These are phyloP conservation scores for Aproaerema taeniolella DNA, from an alignment of 2,888 invertebrate genomes.

Conservation along the genomic window DNA sequence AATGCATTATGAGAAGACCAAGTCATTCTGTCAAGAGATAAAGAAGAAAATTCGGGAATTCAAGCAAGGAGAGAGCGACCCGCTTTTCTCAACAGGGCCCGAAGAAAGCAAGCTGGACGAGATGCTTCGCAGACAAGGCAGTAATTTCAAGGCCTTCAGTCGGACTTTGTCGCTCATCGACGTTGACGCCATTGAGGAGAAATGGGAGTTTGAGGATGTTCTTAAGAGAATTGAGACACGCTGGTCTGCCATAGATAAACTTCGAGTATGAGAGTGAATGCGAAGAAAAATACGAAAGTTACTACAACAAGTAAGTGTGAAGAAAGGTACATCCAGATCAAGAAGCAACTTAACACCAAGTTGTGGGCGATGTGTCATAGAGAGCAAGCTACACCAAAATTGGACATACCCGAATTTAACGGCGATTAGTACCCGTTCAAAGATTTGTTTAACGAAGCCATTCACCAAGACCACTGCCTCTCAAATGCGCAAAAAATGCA, in stretches of 20 bases:
- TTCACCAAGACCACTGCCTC: slow-evolving; percentile 19
- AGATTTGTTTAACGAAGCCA: slow-evolving; percentile 19
- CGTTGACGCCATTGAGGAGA: slow-evolving; percentile 3
- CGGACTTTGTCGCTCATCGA: slow-evolving; percentile 11
- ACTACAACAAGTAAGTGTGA: slow-evolving; percentile 2
- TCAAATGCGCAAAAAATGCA: slow-evolving; percentile 25
- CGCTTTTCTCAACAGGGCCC: no score
- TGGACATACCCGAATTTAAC: slow-evolving; percentile 1
- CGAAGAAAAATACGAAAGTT: background rate
- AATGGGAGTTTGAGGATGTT: slow-evolving; percentile 15
- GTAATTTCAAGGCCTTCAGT: slow-evolving; percentile 6
- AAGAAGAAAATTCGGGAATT: background rate
- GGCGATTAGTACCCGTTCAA: slow-evolving; percentile 16
- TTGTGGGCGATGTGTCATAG: slow-evolving; percentile 1
- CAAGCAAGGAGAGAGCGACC: no score
- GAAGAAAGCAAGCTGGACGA: slow-evolving; percentile 10
- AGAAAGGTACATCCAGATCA: background rate
- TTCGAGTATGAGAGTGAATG: slow-evolving; percentile 7
- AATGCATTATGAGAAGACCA: background rate
- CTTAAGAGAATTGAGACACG: slow-evolving; percentile 10
- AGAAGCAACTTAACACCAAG: slow-evolving; percentile 8
- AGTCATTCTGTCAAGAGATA: background rate
- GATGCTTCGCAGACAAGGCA: slow-evolving; percentile 8
- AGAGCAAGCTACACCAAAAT: background rate
- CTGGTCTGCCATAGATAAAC: slow-evolving; percentile 16